Percentiles rank a stretch among this genome's conserved stretches.
These are phyloP conservation scores for Stegodyphus dumicola DNA, from an alignment of 1,140 invertebrate species.

Conservation along the genomic window DNA sequence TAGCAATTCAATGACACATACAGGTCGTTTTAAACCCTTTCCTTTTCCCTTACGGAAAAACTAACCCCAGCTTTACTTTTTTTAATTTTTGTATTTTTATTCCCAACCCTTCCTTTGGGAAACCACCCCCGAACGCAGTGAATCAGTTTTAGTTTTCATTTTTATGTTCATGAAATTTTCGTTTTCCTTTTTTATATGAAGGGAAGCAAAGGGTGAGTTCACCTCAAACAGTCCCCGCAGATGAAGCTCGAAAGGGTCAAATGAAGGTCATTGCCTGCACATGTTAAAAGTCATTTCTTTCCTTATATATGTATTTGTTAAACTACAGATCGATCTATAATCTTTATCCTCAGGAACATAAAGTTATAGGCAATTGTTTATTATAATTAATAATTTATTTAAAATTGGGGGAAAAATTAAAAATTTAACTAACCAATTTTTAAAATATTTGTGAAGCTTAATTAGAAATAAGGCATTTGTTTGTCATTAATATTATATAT, in stretches of 20 bases:
- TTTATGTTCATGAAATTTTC: conserved; percentile 9
- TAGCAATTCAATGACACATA: conserved; percentile 40
- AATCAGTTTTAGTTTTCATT: conserved; percentile 15
- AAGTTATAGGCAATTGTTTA: too few relatives aligned
- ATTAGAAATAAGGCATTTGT: too few relatives aligned
- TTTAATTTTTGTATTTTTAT: conserved; percentile 34
- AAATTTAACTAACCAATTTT: too few relatives aligned
- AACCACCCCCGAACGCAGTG: conserved; percentile 26
- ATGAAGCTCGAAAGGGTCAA: not conserved
- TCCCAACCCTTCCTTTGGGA: conserved; percentile 22
- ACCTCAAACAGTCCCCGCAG: not conserved
- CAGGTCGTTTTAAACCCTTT: conserved; percentile 46
- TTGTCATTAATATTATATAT: too few relatives aligned
- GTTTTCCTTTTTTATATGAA: not conserved
- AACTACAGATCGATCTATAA: too few relatives aligned
- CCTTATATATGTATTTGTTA: too few relatives aligned
- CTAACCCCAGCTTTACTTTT: not conserved
- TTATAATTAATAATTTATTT: too few relatives aligned
- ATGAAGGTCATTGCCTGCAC: not conserved
- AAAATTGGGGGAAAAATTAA: too few relatives aligned
- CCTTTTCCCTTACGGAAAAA: not conserved
- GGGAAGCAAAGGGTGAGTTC: conserved; percentile 3
- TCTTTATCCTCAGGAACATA: too few relatives aligned
- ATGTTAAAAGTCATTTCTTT: not conserved
- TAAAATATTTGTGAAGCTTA: too few relatives aligned